Conservation (phyloP, 2,797 vertebrate genomes). For the Liasis olivaceus region DNA sequence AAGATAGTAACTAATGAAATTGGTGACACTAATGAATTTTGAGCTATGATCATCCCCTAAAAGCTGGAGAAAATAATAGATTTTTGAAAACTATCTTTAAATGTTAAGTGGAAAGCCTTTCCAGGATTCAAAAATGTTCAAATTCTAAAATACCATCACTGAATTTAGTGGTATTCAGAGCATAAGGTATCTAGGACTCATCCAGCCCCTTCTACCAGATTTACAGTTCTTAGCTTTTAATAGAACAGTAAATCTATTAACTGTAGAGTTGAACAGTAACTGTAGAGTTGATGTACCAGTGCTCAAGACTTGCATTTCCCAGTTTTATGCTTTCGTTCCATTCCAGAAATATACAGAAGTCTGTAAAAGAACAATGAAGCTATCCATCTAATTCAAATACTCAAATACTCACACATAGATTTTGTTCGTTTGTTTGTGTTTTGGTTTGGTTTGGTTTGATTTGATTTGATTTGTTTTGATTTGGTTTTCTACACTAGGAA, state of each 20-base stretch:
- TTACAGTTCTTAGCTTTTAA: not conserved
- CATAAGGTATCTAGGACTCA: not conserved
- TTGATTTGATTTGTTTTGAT: constrained; percentile 43
- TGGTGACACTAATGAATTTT: not conserved
- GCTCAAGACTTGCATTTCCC: not conserved
- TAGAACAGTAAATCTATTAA: not conserved
- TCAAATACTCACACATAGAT: not conserved
- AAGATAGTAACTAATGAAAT: not conserved
- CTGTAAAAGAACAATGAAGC: not conserved
- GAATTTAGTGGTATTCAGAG: not conserved
- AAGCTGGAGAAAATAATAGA: not conserved
- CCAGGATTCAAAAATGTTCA: not conserved
- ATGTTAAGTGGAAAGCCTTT: not conserved
- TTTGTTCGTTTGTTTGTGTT: constrained; percentile 51
- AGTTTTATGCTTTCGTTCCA: not conserved
- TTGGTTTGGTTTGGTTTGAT: constrained; percentile 41
- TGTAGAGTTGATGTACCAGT: not conserved
- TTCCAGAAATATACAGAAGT: not conserved
- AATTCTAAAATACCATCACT: not conserved
- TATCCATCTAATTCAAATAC: constrained; percentile 42
- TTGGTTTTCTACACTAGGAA: constrained; percentile 78
- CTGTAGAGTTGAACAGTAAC: not conserved
- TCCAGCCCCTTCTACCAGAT: not conserved
- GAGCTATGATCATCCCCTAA: not conserved
- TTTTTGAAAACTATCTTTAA: not conserved